Percentiles rank a stretch among this genome's conserved stretches.
These are phyloP conservation scores for Benthochromis sp. DNA, from an alignment of 2,113 vertebrate genomes.

Conservation along the genomic window DNA sequence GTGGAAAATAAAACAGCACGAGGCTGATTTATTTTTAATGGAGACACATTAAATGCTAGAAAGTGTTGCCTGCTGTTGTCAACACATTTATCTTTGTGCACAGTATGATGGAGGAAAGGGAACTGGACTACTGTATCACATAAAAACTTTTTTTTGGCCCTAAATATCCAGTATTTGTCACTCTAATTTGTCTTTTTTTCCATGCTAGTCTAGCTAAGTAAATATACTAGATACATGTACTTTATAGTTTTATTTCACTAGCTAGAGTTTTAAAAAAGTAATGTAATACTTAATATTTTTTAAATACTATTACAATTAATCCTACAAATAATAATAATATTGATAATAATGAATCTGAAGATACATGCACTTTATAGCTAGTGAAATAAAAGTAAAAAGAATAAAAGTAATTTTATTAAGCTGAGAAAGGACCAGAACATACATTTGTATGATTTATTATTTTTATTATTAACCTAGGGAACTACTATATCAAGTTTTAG, in stretches of 20 bases:
- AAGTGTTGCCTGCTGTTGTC: not conserved
- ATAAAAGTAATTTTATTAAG: not conserved
- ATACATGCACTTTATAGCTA: not conserved
- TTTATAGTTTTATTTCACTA: not conserved
- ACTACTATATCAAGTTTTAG: not conserved
- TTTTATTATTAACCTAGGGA: not conserved
- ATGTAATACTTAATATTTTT: not conserved
- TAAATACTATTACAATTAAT: not conserved
- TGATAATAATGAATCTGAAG: not conserved
- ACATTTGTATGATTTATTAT: not conserved
- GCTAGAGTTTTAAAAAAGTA: not conserved
- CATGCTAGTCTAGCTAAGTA: not conserved
- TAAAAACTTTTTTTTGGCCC: not conserved
- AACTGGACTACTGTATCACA: not conserved
- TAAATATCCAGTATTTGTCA: not conserved
- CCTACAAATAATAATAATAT: not conserved
- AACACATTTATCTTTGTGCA: not conserved
- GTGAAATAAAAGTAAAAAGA: not conserved
- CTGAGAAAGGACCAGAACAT: not conserved
- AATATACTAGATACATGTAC: not conserved
- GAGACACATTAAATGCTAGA: not conserved
- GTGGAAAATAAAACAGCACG: not conserved
- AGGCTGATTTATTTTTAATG: not conserved
- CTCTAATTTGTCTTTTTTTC: not conserved
- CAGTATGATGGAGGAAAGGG: not conserved